phyloP scores from a whole-genome alignment of 53 echinoderm and acorn worm species.

The Paracentrotus lividus region DNA sequence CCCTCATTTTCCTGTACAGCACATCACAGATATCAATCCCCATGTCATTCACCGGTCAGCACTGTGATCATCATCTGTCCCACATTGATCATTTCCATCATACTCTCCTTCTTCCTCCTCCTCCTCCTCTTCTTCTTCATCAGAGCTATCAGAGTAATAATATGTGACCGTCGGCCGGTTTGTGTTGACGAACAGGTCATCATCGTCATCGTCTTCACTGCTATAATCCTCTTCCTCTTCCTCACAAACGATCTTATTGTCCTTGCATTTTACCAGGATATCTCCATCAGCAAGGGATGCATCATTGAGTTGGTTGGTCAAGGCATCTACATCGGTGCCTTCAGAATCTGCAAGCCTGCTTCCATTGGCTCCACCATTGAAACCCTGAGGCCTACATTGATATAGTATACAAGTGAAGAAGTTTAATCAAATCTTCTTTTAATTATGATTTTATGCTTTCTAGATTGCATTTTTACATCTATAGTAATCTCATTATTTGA shows the following conservation, averaged over 20 bases:
- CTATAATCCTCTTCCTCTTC: conserved; percentile 67
- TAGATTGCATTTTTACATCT: too few species aligned
- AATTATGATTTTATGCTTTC: too few species aligned
- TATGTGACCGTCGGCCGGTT: conserved; percentile 88
- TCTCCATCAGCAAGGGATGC: conserved; percentile 4
- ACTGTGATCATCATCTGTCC: neutral
- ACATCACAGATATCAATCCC: neutral
- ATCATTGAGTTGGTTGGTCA: conserved; percentile 53
- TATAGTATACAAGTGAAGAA: neutral
- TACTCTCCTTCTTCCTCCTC: conserved; percentile 70
- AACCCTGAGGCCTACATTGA: conserved; percentile 44
- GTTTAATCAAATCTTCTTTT: neutral
- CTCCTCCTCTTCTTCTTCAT: conserved; percentile 80
- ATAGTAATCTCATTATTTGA: too few species aligned
- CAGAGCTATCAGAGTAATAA: conserved; percentile 80
- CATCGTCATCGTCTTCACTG: conserved; percentile 85
- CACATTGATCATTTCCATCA: conserved; percentile 14
- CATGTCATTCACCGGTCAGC: neutral
- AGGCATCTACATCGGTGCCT: conserved; percentile 21
- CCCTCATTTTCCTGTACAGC: neutral
- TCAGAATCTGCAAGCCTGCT: neutral
- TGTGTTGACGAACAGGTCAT: conserved; percentile 95
- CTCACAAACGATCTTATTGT: conserved; percentile 44
- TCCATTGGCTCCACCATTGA: neutral
- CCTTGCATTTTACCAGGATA: neutral